Evolutionary conservation across 2,888 invertebrate genomes (phyloP).

Genomic region (Lepidochitona cinerea): DNA sequence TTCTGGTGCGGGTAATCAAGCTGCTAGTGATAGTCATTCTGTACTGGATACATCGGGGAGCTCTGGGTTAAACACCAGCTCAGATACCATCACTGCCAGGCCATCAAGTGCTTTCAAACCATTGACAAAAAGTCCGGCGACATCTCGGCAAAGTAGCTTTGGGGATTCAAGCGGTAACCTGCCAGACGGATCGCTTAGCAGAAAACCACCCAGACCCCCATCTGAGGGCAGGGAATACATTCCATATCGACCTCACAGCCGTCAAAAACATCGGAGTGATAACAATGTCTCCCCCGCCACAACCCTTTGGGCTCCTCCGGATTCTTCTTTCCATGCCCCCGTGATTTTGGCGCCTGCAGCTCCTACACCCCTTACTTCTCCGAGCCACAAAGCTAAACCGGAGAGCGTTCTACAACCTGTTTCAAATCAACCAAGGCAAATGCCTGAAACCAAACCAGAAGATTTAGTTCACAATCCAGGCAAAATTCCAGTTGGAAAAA

Average conservation of each 20-base stretch:
- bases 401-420: too few relatives aligned
- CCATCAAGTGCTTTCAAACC: conserved; percentile 1
- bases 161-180: neutral
- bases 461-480: conserved; percentile 26
- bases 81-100: neutral
- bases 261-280: conserved; percentile 13
- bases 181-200: neutral
- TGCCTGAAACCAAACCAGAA: conserved; percentile 25
- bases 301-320: conserved; percentile 61
- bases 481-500: conserved; percentile 24
- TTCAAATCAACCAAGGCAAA: neutral
- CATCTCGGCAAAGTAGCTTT: neutral
- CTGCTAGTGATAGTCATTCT: neutral
- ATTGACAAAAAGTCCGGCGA: neutral
- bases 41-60: neutral
- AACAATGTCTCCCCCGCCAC: conserved; percentile 64
- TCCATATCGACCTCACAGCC: neutral
- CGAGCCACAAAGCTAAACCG: neutral
- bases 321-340: conserved; percentile 31
- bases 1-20: neutral
- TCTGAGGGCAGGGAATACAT: neutral
- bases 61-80: neutral
- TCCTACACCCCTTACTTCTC: conserved; percentile 18
- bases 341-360: conserved; percentile 54
- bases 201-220: neutral